These are phyloP conservation scores for Sebastes steindachneri DNA, from an alignment of 2,797 vertebrate genomes.

Conservation along the genomic window DNA sequence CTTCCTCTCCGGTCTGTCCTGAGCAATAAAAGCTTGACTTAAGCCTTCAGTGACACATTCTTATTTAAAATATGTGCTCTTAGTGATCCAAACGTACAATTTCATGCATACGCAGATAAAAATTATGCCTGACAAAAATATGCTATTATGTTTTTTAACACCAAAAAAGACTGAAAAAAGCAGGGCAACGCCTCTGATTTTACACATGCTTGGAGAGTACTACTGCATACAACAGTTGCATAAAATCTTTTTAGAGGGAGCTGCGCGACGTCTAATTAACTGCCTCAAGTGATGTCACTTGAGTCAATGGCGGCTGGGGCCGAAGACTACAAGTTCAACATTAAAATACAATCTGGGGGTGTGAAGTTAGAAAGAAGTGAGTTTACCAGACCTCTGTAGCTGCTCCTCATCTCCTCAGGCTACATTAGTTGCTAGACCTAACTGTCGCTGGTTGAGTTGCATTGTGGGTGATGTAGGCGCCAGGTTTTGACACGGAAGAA, in stretches of 20 bases:
- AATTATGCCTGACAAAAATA: not conserved
- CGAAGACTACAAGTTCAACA: not conserved
- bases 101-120: not conserved
- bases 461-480: not conserved
- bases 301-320: not conserved
- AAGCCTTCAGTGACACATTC: slow-evolving; percentile 52
- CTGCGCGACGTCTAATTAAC: not conserved
- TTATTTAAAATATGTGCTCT: slow-evolving; percentile 22
- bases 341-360: not conserved
- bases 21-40: slow-evolving; percentile 75
- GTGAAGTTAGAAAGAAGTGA: not conserved
- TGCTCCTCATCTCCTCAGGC: not conserved
- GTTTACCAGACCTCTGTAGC: not conserved
- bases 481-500: not conserved
- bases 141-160: not conserved
- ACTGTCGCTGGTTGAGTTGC: not conserved
- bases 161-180: not conserved
- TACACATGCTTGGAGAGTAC: too few species aligned
- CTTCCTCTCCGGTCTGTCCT: slow-evolving; percentile 43
- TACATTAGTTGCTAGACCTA: not conserved
- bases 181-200: not conserved
- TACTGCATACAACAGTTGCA: too few species aligned
- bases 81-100: not conserved
- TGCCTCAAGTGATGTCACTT: not conserved
- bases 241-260: too few species aligned